Base-by-base conservation (phyloP, 2,888 invertebrate genomes). In the Rhabditophanes sp. region DNA sequence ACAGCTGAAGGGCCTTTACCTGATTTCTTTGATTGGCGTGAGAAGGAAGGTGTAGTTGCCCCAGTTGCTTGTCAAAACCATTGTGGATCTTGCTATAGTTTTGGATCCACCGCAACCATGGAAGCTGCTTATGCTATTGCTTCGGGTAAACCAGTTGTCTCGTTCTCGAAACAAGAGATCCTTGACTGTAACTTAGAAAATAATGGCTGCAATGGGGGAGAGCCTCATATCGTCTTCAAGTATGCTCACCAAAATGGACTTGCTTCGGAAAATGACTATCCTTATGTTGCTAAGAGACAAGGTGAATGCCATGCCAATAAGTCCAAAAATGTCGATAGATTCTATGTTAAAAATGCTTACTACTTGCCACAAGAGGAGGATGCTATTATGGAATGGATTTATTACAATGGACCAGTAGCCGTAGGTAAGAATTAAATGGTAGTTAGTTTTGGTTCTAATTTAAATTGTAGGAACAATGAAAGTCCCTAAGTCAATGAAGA, bases 181-280 rank as follows among this genome's bases (percentile, higher is more conserved):
- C 41, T 61, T 17, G 61, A 61, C 25, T 61, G 59, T 36, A 50
- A 53, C 25, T 56, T 56, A 43, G 66, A 65, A 17, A 68, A 69
- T 48, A 45, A 66, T 40, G 69, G 68, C 3, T 70, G 69, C 48
- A 57, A 65, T 35, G 70, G 69, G 20, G 70, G 70, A 21, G 60
- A 66, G n/a, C 67, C 67, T 61, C 68, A 68, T 55, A 59, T 66
- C 40, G 68, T 69, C 20, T 71, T 71, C 55, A 47, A 64, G 42
- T 71, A 66, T 42, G 57, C n/a, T n/a, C 61, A 57, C 37, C 46
- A 62, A 3, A 35, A 48, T 25, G 61, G 61, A 6, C 74, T 90
- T 53, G 84, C 87, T 65, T 82, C 81, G 0, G 85, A 87, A 68
- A 73, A 73, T 37, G 71, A 75, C 2, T 88, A 90, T 66, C 81